These are phyloP conservation scores for Amorpha juglandis DNA, from an alignment of 2,888 invertebrate species.

Conservation along the genomic window DNA sequence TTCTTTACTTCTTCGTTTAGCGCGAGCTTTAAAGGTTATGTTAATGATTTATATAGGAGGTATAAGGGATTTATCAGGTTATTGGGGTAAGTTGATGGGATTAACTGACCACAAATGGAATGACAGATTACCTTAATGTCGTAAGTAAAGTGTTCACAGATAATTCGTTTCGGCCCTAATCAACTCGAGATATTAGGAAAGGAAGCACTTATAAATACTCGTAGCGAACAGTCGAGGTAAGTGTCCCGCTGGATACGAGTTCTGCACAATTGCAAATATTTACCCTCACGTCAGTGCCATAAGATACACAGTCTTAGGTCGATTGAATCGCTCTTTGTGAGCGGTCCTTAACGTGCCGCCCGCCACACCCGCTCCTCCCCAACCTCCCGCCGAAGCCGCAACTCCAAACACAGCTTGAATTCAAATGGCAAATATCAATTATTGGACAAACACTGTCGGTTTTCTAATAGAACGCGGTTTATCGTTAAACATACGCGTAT, in stretches of 20 bases:
- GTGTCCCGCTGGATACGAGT: slow-evolving; percentile 44
- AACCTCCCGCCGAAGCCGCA: slow-evolving; percentile 37
- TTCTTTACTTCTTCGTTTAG: too few species aligned
- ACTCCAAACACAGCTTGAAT: slow-evolving; percentile 61
- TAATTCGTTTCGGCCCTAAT: slow-evolving; percentile 29
- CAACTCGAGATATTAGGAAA: slow-evolving; percentile 39
- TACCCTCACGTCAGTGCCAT: slow-evolving; percentile 56
- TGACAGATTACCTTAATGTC: background rate
- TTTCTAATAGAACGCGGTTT: slow-evolving; percentile 1
- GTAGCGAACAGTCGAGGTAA: slow-evolving; percentile 44
- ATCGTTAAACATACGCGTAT: slow-evolving; percentile 1
- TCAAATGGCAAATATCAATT: slow-evolving; percentile 72
- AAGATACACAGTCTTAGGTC: slow-evolving; percentile 61
- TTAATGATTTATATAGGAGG: too few species aligned
- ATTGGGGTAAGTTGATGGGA: background rate
- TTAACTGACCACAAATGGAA: background rate
- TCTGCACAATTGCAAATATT: slow-evolving; percentile 51
- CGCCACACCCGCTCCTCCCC: slow-evolving; percentile 34
- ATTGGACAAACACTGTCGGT: slow-evolving; percentile 40
- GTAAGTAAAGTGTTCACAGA: slow-evolving; percentile 29
- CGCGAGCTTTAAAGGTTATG: too few species aligned
- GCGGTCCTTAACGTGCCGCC: slow-evolving; percentile 51
- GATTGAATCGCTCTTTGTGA: slow-evolving; percentile 60
- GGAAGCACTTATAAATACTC: slow-evolving; percentile 49
- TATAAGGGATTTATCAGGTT: too few species aligned